These are phyloP conservation scores for Electrona antarctica DNA, from an alignment of 2,113 vertebrate genomes.

Conservation along the genomic window DNA sequence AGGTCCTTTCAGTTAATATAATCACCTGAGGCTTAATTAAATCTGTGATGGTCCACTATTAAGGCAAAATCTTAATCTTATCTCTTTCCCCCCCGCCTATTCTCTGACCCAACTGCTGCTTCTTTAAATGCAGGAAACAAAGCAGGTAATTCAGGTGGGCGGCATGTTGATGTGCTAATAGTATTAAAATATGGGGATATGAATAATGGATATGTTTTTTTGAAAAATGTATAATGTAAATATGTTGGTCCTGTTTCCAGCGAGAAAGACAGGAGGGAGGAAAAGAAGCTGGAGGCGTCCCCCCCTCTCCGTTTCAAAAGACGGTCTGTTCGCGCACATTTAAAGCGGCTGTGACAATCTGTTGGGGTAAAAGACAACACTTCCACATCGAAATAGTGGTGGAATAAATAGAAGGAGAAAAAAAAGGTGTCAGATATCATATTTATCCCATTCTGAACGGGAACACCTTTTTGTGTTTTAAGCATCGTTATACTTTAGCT, in stretches of 20 bases:
- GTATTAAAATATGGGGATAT: constrained; percentile 84
- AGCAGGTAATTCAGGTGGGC: constrained; percentile 81
- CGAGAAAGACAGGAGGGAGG: constrained; percentile 78
- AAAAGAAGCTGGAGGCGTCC: constrained; percentile 77
- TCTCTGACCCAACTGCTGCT: constrained; percentile 26
- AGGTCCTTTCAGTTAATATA: not conserved
- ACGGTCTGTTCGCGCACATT: constrained; percentile 69
- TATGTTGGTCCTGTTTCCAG: constrained; percentile 83
- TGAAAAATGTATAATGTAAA: constrained; percentile 88
- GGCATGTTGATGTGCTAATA: constrained; percentile 76
- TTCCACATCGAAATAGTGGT: constrained; percentile 57
- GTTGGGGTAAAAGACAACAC: constrained; percentile 58
- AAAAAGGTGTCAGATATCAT: constrained; percentile 56
- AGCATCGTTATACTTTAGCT: no score
- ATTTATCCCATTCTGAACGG: constrained; percentile 16
- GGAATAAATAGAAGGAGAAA: constrained; percentile 56
- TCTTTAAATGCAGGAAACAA: constrained; percentile 67
- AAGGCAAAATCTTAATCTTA: constrained; percentile 26
- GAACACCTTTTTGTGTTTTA: no score
- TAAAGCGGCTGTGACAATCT: constrained; percentile 72
- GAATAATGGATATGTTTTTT: constrained; percentile 90
- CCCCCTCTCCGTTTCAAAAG: constrained; percentile 64
- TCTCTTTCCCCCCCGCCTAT: constrained; percentile 5
- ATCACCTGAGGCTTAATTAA: constrained; percentile 22
- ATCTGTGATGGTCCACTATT: constrained; percentile 19